Percentiles rank a stretch among this genome's conserved stretches.
phyloP scores from a whole-genome alignment of 2,113 vertebrate species.

The Potamarius usumacintae region DNA sequence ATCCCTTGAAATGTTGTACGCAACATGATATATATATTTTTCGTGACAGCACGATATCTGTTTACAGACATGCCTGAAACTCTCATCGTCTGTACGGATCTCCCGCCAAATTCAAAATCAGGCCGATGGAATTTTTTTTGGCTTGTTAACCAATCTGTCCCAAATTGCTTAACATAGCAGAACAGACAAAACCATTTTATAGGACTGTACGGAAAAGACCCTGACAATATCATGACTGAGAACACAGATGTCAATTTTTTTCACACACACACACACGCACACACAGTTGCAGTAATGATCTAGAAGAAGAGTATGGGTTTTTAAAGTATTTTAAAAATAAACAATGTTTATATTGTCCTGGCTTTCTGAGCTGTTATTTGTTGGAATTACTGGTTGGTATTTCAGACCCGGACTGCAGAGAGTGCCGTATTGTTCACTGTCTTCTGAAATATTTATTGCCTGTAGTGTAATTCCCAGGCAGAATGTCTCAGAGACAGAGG shows the following conservation, averaged over 20 bases:
- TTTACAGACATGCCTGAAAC: constrained; percentile 42
- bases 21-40: constrained; percentile 27
- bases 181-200: constrained; percentile 49
- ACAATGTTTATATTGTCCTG: not conserved
- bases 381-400: not conserved
- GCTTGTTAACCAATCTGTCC: constrained; percentile 54
- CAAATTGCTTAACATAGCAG: constrained; percentile 53
- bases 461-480: constrained; percentile 19
- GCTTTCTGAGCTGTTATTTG: not conserved
- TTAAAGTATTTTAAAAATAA: not conserved
- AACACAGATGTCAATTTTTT: constrained; percentile 18
- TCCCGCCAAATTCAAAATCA: constrained; percentile 41
- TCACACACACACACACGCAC: not conserved
- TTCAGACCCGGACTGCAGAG: not conserved
- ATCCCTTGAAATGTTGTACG: constrained; percentile 10
- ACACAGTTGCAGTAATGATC: not conserved
- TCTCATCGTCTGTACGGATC: constrained; percentile 22
- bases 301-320: not conserved
- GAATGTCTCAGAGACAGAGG: constrained; percentile 27
- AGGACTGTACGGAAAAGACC: constrained; percentile 32
- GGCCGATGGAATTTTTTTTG: constrained; percentile 38
- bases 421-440: constrained; percentile 24
- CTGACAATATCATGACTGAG: constrained; percentile 41
- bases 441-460: constrained; percentile 33
- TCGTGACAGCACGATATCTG: constrained; percentile 25